phyloP scores from a whole-genome alignment of 2,888 invertebrate genomes.

The Podabrus alpinus region DNA sequence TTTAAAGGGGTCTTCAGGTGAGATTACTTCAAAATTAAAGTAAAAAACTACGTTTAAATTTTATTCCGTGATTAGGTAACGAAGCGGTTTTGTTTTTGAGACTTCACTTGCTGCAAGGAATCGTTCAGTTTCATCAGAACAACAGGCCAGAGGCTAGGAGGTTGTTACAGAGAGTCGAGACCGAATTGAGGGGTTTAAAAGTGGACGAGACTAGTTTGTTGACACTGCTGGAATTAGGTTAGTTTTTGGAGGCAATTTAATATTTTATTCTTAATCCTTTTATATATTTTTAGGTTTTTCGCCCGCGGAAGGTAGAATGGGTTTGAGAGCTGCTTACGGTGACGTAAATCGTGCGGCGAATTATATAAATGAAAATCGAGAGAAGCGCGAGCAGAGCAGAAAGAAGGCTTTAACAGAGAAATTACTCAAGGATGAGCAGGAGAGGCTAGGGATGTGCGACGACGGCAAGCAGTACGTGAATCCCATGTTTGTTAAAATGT shows the following conservation, averaged over 20 bases:
- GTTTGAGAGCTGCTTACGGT: slow-evolving; percentile 65
- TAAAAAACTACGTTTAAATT: not conserved
- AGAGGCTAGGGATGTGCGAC: slow-evolving; percentile 62
- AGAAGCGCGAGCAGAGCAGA: slow-evolving; percentile 58
- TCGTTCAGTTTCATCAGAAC: slow-evolving; percentile 79
- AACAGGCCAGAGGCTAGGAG: slow-evolving; percentile 64
- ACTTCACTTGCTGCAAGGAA: slow-evolving; percentile 78
- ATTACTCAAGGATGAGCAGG: slow-evolving; percentile 53
- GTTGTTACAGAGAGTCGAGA: slow-evolving; percentile 65
- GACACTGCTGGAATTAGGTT: slow-evolving; percentile 64
- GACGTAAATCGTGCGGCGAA: slow-evolving; percentile 66
- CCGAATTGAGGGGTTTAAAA: slow-evolving; percentile 66
- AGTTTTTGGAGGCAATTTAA: not conserved
- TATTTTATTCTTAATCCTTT: not conserved
- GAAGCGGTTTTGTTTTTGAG: slow-evolving; percentile 78
- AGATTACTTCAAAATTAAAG: slow-evolving; percentile 17
- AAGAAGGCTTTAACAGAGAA: slow-evolving; percentile 60
- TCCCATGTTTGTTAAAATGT: slow-evolving; percentile 57
- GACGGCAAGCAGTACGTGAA: slow-evolving; percentile 63
- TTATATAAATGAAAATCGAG: slow-evolving; percentile 64
- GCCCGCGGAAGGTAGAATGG: slow-evolving; percentile 69
- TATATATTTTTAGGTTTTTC: slow-evolving; percentile 62
- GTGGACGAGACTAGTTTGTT: slow-evolving; percentile 62
- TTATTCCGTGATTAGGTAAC: slow-evolving; percentile 57
- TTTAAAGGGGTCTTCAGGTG: slow-evolving; percentile 64